Evolutionary conservation across 2,113 vertebrate species (phyloP).

Genomic region (Pygathrix nemaeus): DNA sequence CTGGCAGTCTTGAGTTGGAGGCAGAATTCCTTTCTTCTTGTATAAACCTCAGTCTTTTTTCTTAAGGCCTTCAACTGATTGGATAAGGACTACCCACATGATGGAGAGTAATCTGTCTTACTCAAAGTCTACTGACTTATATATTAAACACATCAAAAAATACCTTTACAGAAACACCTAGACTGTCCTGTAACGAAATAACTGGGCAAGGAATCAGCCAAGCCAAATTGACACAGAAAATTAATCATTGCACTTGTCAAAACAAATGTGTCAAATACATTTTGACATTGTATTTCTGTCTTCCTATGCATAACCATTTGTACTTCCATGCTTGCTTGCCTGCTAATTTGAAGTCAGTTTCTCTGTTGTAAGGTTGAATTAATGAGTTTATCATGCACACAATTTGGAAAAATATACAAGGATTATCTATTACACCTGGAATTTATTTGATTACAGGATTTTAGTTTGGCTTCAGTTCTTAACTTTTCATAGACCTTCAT

Average conservation of each 20-base stretch:
- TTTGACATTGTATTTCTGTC: neutral
- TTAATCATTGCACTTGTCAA: neutral
- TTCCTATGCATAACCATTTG: neutral
- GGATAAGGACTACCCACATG: neutral
- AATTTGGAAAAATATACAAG: neutral
- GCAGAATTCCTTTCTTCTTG: neutral
- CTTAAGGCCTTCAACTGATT: neutral
- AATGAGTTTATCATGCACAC: neutral
- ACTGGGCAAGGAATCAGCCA: neutral
- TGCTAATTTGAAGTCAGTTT: neutral
- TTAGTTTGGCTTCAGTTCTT: slow-evolving; percentile 1
- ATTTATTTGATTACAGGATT: slow-evolving; percentile 1
- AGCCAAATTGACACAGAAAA: neutral
- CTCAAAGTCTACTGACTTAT: neutral
- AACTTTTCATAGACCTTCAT: neutral
- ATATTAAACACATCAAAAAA: neutral
- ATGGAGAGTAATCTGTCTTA: neutral
- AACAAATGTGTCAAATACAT: neutral
- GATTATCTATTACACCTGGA: neutral
- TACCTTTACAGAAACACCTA: neutral
- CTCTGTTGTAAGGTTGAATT: neutral
- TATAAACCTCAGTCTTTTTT: neutral
- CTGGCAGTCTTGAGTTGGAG: neutral
- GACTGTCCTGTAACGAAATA: neutral
- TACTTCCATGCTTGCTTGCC: neutral